Conservation (phyloP, 2,888 invertebrate species). For the Himalopsyche anomala region DNA sequence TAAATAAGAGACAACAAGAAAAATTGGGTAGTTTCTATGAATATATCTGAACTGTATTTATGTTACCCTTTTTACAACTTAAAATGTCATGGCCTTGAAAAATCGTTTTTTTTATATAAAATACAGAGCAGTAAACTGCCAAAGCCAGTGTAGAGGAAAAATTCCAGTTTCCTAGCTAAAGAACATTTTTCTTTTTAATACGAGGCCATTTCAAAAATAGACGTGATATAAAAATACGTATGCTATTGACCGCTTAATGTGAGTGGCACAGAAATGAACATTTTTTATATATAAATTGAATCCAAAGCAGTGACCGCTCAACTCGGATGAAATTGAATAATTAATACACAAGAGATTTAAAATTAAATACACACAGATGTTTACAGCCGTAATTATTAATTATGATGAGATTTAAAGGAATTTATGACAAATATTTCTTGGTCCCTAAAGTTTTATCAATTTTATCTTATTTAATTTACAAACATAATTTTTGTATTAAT, state of each 20-base stretch:
- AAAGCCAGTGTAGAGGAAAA: conserved; percentile 13
- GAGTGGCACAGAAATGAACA: neutral
- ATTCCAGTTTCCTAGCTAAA: neutral
- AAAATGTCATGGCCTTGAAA: neutral
- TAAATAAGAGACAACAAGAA: conserved; percentile 7
- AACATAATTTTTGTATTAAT: too few species aligned
- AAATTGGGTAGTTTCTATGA: neutral
- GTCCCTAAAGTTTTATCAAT: too few species aligned
- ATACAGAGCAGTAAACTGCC: neutral
- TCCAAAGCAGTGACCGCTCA: neutral
- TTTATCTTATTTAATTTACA: too few species aligned
- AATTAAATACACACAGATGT: neutral
- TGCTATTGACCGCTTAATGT: neutral
- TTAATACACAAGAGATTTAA: neutral
- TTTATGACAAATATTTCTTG: too few species aligned
- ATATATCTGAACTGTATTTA: neutral
- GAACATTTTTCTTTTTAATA: too few species aligned
- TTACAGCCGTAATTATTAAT: too few species aligned
- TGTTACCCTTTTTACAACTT: neutral
- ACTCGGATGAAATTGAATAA: neutral
- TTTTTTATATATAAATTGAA: neutral
- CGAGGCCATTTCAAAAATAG: neutral
- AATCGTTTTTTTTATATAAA: neutral
- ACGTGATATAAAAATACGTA: neutral
- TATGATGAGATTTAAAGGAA: too few species aligned